Evolutionary conservation across 2,888 invertebrate genomes (phyloP).

Genomic region (Caenorhabditis plicata): DNA sequence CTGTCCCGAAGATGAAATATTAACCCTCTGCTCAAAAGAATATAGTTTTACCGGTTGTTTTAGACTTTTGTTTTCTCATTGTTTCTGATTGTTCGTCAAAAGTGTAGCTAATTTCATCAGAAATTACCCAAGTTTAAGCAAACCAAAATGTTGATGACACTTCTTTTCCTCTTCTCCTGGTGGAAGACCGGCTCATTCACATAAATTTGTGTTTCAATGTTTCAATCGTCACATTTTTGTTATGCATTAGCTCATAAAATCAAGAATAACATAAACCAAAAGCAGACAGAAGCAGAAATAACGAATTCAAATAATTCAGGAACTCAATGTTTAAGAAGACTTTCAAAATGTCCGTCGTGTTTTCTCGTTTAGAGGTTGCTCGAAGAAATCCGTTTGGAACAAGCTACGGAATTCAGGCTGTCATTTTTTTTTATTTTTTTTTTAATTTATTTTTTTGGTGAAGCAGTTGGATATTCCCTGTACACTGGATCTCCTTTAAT

Average conservation of each 20-base stretch:
- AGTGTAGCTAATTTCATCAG: too few species aligned
- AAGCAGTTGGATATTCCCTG: constrained; percentile 53
- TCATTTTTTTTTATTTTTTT: constrained; percentile 58
- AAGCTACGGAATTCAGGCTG: constrained; percentile 48
- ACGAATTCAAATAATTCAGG: constrained; percentile 22
- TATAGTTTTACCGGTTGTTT: too few species aligned
- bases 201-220: constrained; percentile 54
- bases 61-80: too few species aligned
- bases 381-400: constrained; percentile 28
- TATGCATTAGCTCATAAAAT: constrained; percentile 54
- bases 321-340: constrained; percentile 26
- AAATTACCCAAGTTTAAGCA: too few species aligned
- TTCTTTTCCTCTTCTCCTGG: constrained; percentile 60
- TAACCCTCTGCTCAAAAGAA: too few species aligned
- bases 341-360: too few species aligned
- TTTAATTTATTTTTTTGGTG: constrained; percentile 47
- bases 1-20: too few species aligned
- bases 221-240: constrained; percentile 55
- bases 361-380: constrained; percentile 32
- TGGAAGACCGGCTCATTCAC: constrained; percentile 55
- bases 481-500: constrained; percentile 49
- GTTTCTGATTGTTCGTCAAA: too few species aligned
- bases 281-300: constrained; percentile 22
- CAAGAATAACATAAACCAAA: constrained; percentile 24
- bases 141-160: constrained; percentile 47